Percentiles rank a stretch among this genome's conserved stretches.
Evolutionary conservation across 2,113 vertebrate species (phyloP).

Genomic region (Genyomyrus donnyi): DNA sequence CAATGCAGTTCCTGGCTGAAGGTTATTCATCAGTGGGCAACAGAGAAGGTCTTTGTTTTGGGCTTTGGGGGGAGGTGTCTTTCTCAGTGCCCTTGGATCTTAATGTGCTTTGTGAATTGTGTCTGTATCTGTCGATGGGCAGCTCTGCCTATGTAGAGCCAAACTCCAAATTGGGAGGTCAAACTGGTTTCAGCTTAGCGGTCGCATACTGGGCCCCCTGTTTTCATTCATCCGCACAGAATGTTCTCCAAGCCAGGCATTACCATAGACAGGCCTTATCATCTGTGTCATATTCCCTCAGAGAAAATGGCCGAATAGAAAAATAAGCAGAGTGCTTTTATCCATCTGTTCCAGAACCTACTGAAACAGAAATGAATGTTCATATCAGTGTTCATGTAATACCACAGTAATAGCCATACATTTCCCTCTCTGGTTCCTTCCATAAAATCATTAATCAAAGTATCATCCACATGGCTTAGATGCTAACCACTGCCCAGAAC

Average conservation of each 20-base stretch:
- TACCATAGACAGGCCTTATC: background rate
- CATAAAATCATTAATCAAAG: background rate
- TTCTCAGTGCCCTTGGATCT: constrained; percentile 34
- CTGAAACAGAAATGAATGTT: background rate
- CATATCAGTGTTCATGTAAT: background rate
- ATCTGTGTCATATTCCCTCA: background rate
- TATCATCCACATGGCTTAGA: background rate
- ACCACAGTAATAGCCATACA: background rate
- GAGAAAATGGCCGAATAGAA: background rate
- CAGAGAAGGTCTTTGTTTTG: constrained; percentile 42
- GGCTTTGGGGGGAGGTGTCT: constrained; percentile 15
- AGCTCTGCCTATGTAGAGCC: constrained; percentile 33
- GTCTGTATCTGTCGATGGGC: constrained; percentile 43
- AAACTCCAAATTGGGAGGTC: constrained; percentile 52
- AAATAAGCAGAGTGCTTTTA: background rate
- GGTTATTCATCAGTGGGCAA: constrained; percentile 49
- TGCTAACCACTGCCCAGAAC: background rate
- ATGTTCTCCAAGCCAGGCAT: background rate
- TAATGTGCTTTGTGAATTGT: constrained; percentile 40
- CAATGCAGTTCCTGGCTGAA: constrained; percentile 1
- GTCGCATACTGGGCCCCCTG: background rate
- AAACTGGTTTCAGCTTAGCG: constrained; percentile 19
- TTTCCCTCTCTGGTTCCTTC: background rate
- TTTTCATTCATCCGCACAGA: background rate
- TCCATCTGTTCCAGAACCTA: background rate